These are phyloP conservation scores for Tigriopus californicus DNA, from an alignment of 2,888 invertebrate genomes.

Conservation along the genomic window DNA sequence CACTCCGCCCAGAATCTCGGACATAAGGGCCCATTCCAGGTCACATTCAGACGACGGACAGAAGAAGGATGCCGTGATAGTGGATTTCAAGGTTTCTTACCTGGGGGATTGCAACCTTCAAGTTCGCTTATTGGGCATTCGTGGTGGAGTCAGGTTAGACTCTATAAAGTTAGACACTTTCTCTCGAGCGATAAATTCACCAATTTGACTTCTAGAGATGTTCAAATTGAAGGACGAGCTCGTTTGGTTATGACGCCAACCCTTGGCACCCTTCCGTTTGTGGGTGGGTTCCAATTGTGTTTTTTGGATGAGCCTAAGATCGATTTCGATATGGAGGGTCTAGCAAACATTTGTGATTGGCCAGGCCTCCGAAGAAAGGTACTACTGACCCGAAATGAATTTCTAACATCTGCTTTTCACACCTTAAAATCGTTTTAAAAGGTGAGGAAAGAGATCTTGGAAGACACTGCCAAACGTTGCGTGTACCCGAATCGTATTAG, in stretches of 20 bases:
- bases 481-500: neutral
- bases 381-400: no score
- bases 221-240: neutral
- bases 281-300: neutral
- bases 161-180: neutral
- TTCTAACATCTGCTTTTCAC: no score
- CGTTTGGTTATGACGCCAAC: neutral
- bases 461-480: neutral
- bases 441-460: neutral
- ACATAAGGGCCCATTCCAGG: no score
- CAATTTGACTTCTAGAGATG: neutral
- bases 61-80: neutral
- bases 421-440: neutral
- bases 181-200: no score
- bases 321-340: slow-evolving; percentile 8
- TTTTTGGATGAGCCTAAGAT: neutral
- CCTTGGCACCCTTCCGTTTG: neutral
- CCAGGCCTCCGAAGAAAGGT: neutral
- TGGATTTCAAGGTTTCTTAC: slow-evolving; percentile 1
- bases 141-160: neutral
- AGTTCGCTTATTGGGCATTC: neutral
- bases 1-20: no score
- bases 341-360: slow-evolving; percentile 5
- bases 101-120: neutral
- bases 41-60: no score